These are phyloP conservation scores for Parambassis ranga DNA, from an alignment of 2,797 vertebrate genomes.

Conservation along the genomic window DNA sequence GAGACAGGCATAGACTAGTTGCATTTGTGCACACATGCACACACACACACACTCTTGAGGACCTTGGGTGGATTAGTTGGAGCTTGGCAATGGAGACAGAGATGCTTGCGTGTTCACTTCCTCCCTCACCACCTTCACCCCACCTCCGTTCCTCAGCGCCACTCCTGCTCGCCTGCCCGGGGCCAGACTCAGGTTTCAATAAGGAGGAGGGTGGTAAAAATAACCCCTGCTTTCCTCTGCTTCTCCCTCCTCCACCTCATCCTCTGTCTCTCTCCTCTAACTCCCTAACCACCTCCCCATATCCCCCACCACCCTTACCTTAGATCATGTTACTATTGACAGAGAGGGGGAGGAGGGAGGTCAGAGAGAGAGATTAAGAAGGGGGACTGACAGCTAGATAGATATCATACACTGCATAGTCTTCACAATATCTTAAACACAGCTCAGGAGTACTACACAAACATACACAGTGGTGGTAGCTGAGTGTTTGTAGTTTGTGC, in stretches of 20 bases:
- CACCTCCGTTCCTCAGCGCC: conserved; percentile 60
- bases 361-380: conserved; percentile 61
- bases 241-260: conserved; percentile 52
- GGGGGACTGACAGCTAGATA: conserved; percentile 56
- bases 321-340: conserved; percentile 78
- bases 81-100: conserved; percentile 72
- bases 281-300: conserved; percentile 60
- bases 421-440: conserved; percentile 39
- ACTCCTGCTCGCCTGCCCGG: conserved; percentile 81
- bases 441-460: neutral
- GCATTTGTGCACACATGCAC: conserved; percentile 31
- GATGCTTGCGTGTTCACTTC: conserved; percentile 65
- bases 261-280: conserved; percentile 53
- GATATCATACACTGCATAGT: conserved; percentile 58
- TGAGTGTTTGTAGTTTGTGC: too few species aligned
- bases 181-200: conserved; percentile 84
- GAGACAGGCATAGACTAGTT: conserved; percentile 69
- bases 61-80: conserved; percentile 77
- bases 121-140: conserved; percentile 46
- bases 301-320: conserved; percentile 62
- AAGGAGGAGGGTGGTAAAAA: conserved; percentile 78
- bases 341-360: conserved; percentile 57
- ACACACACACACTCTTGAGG: conserved; percentile 66
- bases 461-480: neutral
- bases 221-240: conserved; percentile 70